Evolutionary conservation across 1,140 invertebrate genomes (phyloP), one percentile per base, ranked within the genome.

Genomic region (Amyelois transitella): DNA sequence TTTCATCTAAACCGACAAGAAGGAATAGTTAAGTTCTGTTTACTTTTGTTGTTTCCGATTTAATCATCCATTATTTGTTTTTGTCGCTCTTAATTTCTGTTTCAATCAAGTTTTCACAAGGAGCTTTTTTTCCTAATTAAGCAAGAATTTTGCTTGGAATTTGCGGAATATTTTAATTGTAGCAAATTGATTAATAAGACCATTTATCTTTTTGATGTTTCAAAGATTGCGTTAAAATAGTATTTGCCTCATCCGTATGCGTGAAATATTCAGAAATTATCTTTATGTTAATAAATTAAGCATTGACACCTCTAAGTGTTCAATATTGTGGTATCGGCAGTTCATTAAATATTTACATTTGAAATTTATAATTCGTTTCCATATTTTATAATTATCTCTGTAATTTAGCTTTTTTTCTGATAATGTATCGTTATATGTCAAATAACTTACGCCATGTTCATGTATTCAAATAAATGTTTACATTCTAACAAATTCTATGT

Each of bases 401-500:
- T n/a, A n/a, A n/a, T n/a, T n/a, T n/a, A n/a, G n/a, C n/a, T n/a
- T n/a, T n/a, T n/a, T n/a, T n/a, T n/a, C n/a, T n/a, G n/a, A n/a
- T n/a, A n/a, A n/a, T n/a, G n/a, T n/a, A n/a, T n/a, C n/a, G n/a
- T n/a, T n/a, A n/a, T n/a, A n/a, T n/a, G n/a, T n/a, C n/a, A n/a
- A n/a, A 32, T 5, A 24, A 8, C 22, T 8, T 24, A 24, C 4
- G 22, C 22, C 22, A 24, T 24, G 22, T 8, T 6, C 12, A 1
- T 8, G 25, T 5, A 6, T 1, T 10, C 7, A 10, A 6, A 28
- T 12, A 1, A 28, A 28, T 6, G 7, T 28, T 12, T 5, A 12
- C 7, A 4, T 28, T 8, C 25, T 28, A 14, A 74, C 71, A 72
- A 75, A 77, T 78, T 79, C 72, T 73, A 80, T 83, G 75, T 83